phyloP scores from a whole-genome alignment of 1,140 invertebrate species.

The Leptopilina clavipes region DNA sequence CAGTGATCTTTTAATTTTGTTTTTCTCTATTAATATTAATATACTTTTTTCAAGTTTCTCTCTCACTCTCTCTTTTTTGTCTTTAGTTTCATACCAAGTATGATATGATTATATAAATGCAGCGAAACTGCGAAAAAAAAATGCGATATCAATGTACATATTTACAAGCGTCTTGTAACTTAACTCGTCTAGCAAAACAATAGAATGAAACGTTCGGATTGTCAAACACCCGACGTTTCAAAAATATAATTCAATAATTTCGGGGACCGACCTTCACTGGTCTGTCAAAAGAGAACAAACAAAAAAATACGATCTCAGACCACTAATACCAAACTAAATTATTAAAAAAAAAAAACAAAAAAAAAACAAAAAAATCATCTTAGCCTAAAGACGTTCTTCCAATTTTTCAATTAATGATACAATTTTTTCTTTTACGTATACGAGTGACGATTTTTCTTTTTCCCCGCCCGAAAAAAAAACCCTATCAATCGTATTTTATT shows the following conservation, averaged over 20 bases:
- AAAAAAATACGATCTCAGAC: conserved; percentile 64
- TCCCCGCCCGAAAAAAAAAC: background rate
- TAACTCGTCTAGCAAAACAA: conserved; percentile 47
- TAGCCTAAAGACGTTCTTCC: conserved; percentile 46
- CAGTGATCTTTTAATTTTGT: conserved; percentile 60
- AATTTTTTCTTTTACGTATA: conserved; percentile 40
- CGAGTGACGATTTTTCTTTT: conserved; percentile 32
- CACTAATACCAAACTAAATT: conserved; percentile 66
- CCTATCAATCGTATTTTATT: background rate
- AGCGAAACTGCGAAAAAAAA: conserved; percentile 38
- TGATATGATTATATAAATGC: conserved; percentile 44
- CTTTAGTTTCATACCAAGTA: conserved; percentile 54
- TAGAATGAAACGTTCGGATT: conserved; percentile 40
- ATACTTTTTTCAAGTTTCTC: conserved; percentile 54
- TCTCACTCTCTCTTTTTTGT: background rate
- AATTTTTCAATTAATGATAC: conserved; percentile 41
- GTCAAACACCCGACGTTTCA: conserved; percentile 43
- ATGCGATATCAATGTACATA: conserved; percentile 44
- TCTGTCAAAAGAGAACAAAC: conserved; percentile 27
- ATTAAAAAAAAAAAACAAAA: conserved; percentile 44
- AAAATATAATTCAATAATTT: background rate
- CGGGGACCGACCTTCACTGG: background rate
- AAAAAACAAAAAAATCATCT: conserved; percentile 41
- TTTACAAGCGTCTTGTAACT: conserved; percentile 52
- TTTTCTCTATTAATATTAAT: conserved; percentile 14